Evolutionary conservation across 1,140 invertebrate genomes (phyloP).

Genomic region (Ostrea edulis): DNA sequence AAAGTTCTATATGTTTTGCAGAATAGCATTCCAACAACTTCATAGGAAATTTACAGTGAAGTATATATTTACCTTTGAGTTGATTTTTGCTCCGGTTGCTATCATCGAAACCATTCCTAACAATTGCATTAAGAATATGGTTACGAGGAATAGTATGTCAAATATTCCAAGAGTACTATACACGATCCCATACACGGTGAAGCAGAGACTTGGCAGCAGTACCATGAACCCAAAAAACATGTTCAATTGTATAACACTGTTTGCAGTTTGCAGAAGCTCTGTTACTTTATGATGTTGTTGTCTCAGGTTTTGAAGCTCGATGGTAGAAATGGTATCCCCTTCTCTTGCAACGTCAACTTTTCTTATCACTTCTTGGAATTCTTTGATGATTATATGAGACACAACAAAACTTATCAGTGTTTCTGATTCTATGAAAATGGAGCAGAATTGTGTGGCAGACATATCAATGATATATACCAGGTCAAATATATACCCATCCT

Average conservation of each 20-base stretch:
- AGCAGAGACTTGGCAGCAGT: neutral
- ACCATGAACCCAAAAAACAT: neutral
- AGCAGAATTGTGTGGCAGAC: neutral
- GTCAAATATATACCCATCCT: neutral
- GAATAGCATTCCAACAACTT: too few relatives aligned
- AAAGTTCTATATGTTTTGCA: too few relatives aligned
- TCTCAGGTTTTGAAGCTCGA: neutral
- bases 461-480: neutral
- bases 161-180: neutral
- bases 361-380: neutral
- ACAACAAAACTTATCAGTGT: neutral
- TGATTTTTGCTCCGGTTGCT: neutral
- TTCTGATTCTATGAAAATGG: neutral
- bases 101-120: neutral
- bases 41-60: too few relatives aligned
- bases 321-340: neutral
- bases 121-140: neutral
- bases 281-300: neutral
- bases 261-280: neutral
- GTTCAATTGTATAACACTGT: neutral
- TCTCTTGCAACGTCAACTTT: neutral
- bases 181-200: neutral
- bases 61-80: neutral
- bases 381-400: neutral
- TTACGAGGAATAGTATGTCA: neutral